These are phyloP conservation scores for Halocaridina rubra DNA, from an alignment of 2,888 invertebrate genomes.

Conservation along the genomic window DNA sequence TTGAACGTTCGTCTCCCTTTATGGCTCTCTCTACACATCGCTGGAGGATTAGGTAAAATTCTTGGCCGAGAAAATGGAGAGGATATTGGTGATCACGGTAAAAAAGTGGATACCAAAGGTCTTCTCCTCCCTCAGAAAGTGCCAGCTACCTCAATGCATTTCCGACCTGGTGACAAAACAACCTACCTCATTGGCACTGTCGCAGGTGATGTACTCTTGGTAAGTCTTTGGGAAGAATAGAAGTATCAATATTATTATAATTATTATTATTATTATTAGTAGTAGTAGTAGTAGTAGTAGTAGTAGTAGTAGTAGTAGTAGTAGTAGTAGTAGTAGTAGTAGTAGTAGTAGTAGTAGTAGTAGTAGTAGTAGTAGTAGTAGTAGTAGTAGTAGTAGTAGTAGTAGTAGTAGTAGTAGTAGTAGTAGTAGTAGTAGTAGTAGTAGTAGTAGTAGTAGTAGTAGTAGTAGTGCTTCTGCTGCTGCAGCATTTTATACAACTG, in stretches of 20 bases:
- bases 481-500: no score
- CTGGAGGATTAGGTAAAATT: constrained; percentile 20
- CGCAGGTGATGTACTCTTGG: constrained; percentile 54
- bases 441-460: no score
- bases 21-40: constrained; percentile 39
- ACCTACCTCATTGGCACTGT: constrained; percentile 56
- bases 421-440: no score
- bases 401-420: no score
- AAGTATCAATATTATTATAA: background rate
- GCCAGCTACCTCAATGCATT: constrained; percentile 43
- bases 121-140: constrained; percentile 35
- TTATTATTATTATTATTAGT: background rate
- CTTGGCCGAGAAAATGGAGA: background rate
- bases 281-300: no score
- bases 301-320: no score
- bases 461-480: no score
- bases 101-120: background rate
- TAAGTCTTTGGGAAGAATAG: constrained; percentile 16
- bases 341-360: no score
- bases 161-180: constrained; percentile 55
- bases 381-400: no score
- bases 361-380: no score
- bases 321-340: no score
- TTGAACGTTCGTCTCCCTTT: constrained; percentile 38
- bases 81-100: background rate